Base-by-base conservation (phyloP, 2,888 invertebrate species). In the Spialia ferax region DNA sequence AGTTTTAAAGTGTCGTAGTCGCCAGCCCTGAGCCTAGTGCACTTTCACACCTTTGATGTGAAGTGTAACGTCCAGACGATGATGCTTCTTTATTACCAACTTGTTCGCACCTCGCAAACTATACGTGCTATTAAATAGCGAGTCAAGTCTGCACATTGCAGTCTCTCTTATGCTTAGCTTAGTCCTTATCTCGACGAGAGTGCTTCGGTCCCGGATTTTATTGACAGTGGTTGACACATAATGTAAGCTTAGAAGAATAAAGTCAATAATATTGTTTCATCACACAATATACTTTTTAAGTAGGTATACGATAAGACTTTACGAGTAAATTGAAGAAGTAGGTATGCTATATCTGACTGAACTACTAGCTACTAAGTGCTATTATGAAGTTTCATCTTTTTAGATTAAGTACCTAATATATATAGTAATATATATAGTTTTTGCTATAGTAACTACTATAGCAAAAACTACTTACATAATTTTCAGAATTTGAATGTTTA, bases 1-100 rank as follows among this genome's bases (percentile, higher is more conserved):
- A n/a, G n/a, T n/a, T n/a, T n/a, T n/a, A n/a, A 32, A 32, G 32
- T 32, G 10, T 1, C 1, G 2, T 29, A 20, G 62, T 69, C 60
- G 76, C 48, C 86, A 88, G 68, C 88, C 88, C 87, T 88, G 71
- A 70, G 72, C 72, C 23, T 80, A 81, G 80, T 86, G 88, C 88
- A 89, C 88, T 87, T 65, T 59, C 65, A 65, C 65, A 84, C 83
- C 84, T 88, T 89, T 89, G 88, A 89, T 84, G 87, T 88, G 79
- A 86, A 82, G 84, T 83, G 86, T 87, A 52, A 65, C 86, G 85
- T 86, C 86, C 80, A 76, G 83, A 80, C 79, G 65, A 65, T 65
- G 65, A 79, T 80, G 79, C 86, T 86, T 86, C 85, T 87, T 86
- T 88, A 85, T 85, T 84, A 87, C 82, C 82, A 84, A 84, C 81